Evolutionary conservation across 2,113 vertebrate species (phyloP), one percentile per base, ranked within the genome.

Genomic region (Campylomormyrus tamandua): DNA sequence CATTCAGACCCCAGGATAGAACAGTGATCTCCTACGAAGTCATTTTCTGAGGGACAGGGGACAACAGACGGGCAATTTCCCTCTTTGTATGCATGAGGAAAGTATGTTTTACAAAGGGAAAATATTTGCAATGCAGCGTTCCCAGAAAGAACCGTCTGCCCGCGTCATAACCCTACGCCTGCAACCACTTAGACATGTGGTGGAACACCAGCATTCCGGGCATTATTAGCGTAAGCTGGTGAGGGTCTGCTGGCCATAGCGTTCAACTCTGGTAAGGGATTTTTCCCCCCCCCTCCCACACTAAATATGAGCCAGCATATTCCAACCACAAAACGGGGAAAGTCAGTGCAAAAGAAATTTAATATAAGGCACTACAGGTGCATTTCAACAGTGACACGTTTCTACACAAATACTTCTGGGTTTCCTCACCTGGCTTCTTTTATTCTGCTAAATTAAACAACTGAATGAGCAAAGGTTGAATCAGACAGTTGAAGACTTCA

Each of bases 81-180:
- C 87, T 15, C 62, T 84, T 24, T 58, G 5, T 80, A 89, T 74
- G 80, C 90, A 45, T 46, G 13, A 80, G 11, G 93, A 89, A 31
- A 92, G 90, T 90, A 88, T 87, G 52, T 50, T 87, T 89, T 62
- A 31, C 27, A 88, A 66, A 77, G 50, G 52, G 88, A 87, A 80
- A 90, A 58, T 52, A 70, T 77, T 62, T 90, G 83, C 66, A 53
- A 87, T 83, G 21, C 35, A 52, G 58, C 31, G 10, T 88, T 89
- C 46, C 46, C 70, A 66, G 46, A 89, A 89, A 49, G 66, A 24
- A n/a, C 8, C 31, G 27, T 35, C 58, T 88, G 86, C 53, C 83
- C 52, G 35, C 27, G n/a, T 87, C 9, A 89, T 49, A 89, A 66
- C 46, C 89, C 66, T 87, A 35, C 53, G 90, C 85, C 87, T 86